Base-by-base conservation (phyloP, 2,888 invertebrate species). In the Zaprionus lineosus region DNA sequence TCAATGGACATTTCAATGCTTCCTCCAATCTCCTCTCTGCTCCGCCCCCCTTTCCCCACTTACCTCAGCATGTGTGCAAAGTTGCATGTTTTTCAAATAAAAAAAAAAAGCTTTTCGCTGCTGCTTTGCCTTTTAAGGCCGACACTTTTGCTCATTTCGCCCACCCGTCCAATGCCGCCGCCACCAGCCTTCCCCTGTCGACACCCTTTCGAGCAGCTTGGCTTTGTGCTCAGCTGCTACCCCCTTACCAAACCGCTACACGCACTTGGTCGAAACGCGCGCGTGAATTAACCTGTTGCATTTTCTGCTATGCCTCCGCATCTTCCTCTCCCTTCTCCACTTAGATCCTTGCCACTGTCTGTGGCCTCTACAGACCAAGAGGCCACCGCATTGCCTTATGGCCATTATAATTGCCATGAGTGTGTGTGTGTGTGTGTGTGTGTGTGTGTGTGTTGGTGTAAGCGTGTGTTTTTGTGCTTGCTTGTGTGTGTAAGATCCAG, bases 281-380 rank as follows among this genome's bases (percentile, higher is more conserved):
- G 77, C 62, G 64, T 63, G 86, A 86, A 87, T 87, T 87, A 87
- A 88, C 88, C 88, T 88, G 87, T 88, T 86, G 87, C 66, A 64
- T 75, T 58, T 43, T 50, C 44, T 31, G 46, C 48, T 9, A 44
- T 46, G 52, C 50, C 60, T 40, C 41, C 28, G 28, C n/a, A 14
- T 19, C 29, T 14, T 7, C 18, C 21, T 15, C 48, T 21, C 7
- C 21, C 4, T 21, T 21, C 34, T 21, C 65, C 26, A 43, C 24
- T 19, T 6, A 11, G 18, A 21, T 3, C 41, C 47, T 31, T 52
- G 74, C 48, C 50, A 36, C 34, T 8, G 43, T 15, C 34, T 36
- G 55, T 50, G 66, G 52, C 58, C 33, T 28, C 15, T 18, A 46
- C 55, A 26, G 12, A 18, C 39, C 57, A 48, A 56, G 66, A 26